These are phyloP conservation scores for Aphelinus certus DNA, from an alignment of 1,140 invertebrate species.

Conservation along the genomic window DNA sequence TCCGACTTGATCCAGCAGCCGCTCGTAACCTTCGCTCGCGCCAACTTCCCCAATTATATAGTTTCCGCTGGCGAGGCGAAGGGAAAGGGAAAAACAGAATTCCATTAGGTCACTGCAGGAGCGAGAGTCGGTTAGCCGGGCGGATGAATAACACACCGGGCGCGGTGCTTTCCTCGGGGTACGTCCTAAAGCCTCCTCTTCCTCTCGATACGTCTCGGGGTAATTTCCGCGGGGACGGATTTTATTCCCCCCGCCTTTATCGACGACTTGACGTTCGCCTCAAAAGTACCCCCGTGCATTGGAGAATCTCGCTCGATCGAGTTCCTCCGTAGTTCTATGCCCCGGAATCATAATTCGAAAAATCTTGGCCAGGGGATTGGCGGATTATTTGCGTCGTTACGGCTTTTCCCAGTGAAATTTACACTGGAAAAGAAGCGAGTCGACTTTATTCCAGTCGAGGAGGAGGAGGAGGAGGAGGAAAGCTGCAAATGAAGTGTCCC, in stretches of 20 bases:
- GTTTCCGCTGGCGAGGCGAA: slow-evolving; percentile 21
- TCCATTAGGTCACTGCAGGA: slow-evolving; percentile 30
- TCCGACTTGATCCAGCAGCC: no score
- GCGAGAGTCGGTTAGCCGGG: not conserved
- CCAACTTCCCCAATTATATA: slow-evolving; percentile 35
- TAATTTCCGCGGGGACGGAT: slow-evolving; percentile 36
- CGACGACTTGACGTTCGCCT: no score
- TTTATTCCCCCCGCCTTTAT: no score
- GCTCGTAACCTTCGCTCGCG: slow-evolving; percentile 22
- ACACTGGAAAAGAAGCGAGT: no score
- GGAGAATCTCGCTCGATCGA: no score
- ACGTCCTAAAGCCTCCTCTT: slow-evolving; percentile 11
- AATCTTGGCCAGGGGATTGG: no score
- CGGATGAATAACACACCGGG: slow-evolving; percentile 10
- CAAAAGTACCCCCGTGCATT: no score
- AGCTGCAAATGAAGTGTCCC: slow-evolving; percentile 13
- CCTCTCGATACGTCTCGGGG: not conserved
- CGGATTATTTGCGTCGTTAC: no score
- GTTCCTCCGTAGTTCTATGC: no score
- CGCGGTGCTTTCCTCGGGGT: slow-evolving; percentile 11
- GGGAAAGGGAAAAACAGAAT: slow-evolving; percentile 11
- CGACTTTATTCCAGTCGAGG: no score
- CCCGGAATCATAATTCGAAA: no score
- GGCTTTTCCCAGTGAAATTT: no score
- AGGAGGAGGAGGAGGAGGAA: not conserved